Base-by-base conservation (phyloP, 2,888 invertebrate species). In the Cybosia mesomella region DNA sequence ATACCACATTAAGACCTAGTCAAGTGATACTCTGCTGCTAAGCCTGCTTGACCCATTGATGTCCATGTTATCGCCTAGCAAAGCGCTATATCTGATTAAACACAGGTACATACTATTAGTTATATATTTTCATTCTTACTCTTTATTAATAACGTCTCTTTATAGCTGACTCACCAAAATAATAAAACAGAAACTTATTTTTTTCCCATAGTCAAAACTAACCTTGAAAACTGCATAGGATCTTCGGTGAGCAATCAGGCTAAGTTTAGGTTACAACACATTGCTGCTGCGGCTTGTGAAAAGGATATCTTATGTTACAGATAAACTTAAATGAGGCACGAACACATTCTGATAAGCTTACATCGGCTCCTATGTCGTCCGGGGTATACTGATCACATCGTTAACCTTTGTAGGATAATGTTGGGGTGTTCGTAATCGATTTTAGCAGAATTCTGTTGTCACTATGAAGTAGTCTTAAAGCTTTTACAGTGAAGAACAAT, bases 341-440 rank as follows among this genome's bases (percentile, higher is more conserved):
- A 62, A 62, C 22, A 61, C 28, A 43, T 49, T 62, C 15, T 58
- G 49, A 49, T 39, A 34, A 57, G 13, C 32, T 34, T 22, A 58
- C 54, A 13, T 22, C 22, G 62, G 18, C 32, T n/a, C 18, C 11
- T 15, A 10, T 13, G 32, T 1, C n/a, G 1, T 2, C 4, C 7
- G 7, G 15, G 4, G 55, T 15, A 15, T 55, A 55, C 24, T 43
- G 49, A 49, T n/a, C n/a, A n/a, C 49, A 9, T n/a, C n/a, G 49
- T n/a, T 49, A 49, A 49, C 49, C 43, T 49, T 49, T 49, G 49
- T 49, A n/a, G 49, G n/a, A 49, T 49, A 49, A 49, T 49, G n/a
- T 49, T n/a, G 49, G n/a, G 9, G 1, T 9, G n/a, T 18, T n/a
- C 7, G 9, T n/a, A n/a, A 49, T 49, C 49, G 49, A 49, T 49